Percentiles rank a stretch among this genome's conserved stretches.
Evolutionary conservation across 2,797 vertebrate species (phyloP).

Genomic region (Simalia tracyae): DNA sequence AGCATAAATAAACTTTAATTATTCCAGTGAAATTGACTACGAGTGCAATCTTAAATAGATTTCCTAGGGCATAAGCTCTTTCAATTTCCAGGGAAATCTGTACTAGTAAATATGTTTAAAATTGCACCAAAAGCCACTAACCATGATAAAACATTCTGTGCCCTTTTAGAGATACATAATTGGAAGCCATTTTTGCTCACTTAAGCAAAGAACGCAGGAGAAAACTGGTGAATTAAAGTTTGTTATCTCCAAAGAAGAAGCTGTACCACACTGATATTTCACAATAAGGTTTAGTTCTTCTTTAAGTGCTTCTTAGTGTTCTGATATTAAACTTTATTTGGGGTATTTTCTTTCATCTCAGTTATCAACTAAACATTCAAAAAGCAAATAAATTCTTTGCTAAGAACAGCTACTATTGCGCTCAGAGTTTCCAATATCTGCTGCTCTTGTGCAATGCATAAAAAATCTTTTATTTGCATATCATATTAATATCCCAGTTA

Average conservation of each 20-base stretch:
- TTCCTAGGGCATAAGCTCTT: not conserved
- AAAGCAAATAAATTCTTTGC: slow-evolving; percentile 3
- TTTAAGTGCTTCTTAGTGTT: not conserved
- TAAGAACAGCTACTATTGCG: slow-evolving; percentile 1
- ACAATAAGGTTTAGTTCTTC: not conserved
- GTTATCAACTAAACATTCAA: not conserved
- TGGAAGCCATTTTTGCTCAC: not conserved
- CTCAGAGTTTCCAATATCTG: slow-evolving; percentile 5
- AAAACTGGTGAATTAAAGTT: not conserved
- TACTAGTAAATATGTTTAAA: not conserved
- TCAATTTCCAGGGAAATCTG: not conserved
- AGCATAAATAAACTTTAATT: not conserved
- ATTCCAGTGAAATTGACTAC: not conserved
- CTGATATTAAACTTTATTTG: not conserved
- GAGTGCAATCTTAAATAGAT: not conserved
- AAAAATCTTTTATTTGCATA: slow-evolving; percentile 12
- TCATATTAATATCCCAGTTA: slow-evolving; percentile 25
- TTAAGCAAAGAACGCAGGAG: not conserved
- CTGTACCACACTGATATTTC: slow-evolving; percentile 3
- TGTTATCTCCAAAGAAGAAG: not conserved
- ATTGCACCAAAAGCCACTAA: not conserved
- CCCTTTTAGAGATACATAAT: not conserved
- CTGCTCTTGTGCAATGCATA: slow-evolving; percentile 10
- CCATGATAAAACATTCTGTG: not conserved
- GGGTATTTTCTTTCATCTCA: slow-evolving; percentile 16